These are phyloP conservation scores for Silvanus unidentatus DNA, from an alignment of 2,888 invertebrate genomes.

Conservation along the genomic window DNA sequence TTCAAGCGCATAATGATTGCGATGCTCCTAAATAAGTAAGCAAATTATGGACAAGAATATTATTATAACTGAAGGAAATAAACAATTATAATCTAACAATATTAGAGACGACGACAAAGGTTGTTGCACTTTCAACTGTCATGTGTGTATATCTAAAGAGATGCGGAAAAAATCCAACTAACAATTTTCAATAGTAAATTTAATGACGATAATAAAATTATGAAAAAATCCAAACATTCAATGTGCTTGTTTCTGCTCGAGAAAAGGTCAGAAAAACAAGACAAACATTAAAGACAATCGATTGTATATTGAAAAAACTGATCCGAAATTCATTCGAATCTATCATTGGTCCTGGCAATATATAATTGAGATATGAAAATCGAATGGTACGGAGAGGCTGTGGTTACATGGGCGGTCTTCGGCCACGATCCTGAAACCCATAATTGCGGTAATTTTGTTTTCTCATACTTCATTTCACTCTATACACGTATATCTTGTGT, in stretches of 20 bases:
- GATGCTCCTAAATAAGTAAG: slow-evolving; percentile 31
- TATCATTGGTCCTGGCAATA: slow-evolving; percentile 11
- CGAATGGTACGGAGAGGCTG: slow-evolving; percentile 36
- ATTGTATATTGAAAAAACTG: too few relatives aligned
- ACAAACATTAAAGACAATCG: too few relatives aligned
- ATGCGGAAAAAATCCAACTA: too few relatives aligned
- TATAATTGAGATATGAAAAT: slow-evolving; percentile 43
- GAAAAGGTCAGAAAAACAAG: too few relatives aligned
- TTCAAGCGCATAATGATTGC: too few relatives aligned
- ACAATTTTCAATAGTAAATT: too few relatives aligned
- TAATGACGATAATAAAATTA: too few relatives aligned
- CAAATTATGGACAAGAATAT: slow-evolving; percentile 1
- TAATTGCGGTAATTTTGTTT: slow-evolving; percentile 45
- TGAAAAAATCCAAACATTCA: too few relatives aligned
- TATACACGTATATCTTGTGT: too few relatives aligned
- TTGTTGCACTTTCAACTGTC: slow-evolving; percentile 7
- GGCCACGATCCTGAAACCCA: slow-evolving; percentile 42
- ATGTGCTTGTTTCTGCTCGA: slow-evolving; percentile 4
- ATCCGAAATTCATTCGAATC: slow-evolving; percentile 13
- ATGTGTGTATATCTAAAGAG: too few relatives aligned
- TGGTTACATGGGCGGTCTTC: slow-evolving; percentile 45
- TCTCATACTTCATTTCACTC: slow-evolving; percentile 40
- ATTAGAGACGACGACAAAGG: slow-evolving; percentile 6
- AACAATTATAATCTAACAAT: slow-evolving; percentile 7
- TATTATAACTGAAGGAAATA: slow-evolving; percentile 8